Conservation (phyloP, 1,140 invertebrate species). For the Mylabris phalerata region DNA sequence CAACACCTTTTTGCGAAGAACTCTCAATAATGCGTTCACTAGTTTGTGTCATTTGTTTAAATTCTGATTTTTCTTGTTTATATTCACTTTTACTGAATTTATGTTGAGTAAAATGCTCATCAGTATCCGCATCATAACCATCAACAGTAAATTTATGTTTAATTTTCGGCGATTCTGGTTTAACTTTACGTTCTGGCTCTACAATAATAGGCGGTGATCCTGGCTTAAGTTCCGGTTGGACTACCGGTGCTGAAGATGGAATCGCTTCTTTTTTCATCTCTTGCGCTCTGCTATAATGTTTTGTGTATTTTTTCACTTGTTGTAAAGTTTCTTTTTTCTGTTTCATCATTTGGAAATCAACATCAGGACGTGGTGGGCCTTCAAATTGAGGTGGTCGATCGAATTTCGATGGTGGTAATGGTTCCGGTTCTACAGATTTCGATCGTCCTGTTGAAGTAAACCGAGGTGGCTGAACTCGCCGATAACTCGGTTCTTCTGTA, state of each 20-base stretch:
- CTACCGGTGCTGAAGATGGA: constrained; percentile 9
- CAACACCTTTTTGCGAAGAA: constrained; percentile 22
- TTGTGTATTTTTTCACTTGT: constrained; percentile 32
- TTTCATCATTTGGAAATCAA: constrained; percentile 37
- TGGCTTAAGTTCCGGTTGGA: constrained; percentile 41
- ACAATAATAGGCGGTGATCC: constrained; percentile 50
- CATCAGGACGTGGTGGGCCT: constrained; percentile 45
- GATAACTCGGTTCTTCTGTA: constrained; percentile 53
- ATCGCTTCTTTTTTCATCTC: constrained; percentile 24
- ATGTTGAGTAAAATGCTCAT: constrained; percentile 49
- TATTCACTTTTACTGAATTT: constrained; percentile 34
- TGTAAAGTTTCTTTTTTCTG: constrained; percentile 29
- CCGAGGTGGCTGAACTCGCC: constrained; percentile 49
- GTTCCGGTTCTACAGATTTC: constrained; percentile 50
- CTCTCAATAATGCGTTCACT: constrained; percentile 26
- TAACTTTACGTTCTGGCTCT: constrained; percentile 40
- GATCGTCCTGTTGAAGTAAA: constrained; percentile 40
- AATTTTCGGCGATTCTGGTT: constrained; percentile 52
- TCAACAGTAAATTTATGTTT: constrained; percentile 45
- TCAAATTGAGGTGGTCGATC: constrained; percentile 46
- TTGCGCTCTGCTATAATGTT: constrained; percentile 22
- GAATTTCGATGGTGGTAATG: constrained; percentile 54
- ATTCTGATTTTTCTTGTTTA: constrained; percentile 32
- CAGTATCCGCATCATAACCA: constrained; percentile 67
- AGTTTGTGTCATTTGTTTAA: constrained; percentile 29